Evolutionary conservation across 1,140 invertebrate species (phyloP).

Genomic region (Trichoplusia ni): DNA sequence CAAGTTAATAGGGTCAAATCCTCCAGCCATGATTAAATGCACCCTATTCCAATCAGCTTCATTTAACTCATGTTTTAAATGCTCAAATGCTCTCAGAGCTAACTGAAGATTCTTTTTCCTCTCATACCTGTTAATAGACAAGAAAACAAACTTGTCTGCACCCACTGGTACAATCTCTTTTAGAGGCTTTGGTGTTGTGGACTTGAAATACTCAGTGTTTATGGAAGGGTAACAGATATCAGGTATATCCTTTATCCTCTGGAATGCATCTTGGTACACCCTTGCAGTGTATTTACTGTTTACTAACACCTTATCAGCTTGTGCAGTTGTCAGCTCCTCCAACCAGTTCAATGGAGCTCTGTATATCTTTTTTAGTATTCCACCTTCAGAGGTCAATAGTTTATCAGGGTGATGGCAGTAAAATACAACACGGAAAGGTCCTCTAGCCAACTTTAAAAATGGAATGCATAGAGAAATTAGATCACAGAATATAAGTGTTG

Average conservation of each 20-base stretch:
- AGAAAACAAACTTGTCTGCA: constrained; percentile 86
- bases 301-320: constrained; percentile 94
- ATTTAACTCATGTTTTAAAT: constrained; percentile 82
- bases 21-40: constrained; percentile 97
- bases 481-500: constrained; percentile 96
- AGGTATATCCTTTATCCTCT: constrained; percentile 84
- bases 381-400: constrained; percentile 87
- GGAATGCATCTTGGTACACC: constrained; percentile 94
- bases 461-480: constrained; percentile 94
- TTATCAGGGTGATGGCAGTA: constrained; percentile 99
- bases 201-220: constrained; percentile 89
- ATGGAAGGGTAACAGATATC: constrained; percentile 97
- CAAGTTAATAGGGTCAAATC: constrained; percentile 94
- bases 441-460: constrained; percentile 86
- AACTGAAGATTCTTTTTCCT: constrained; percentile 96
- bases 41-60: constrained; percentile 84
- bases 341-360: constrained; percentile 94
- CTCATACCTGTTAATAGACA: constrained; percentile 99
- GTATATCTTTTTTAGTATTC: constrained; percentile 90
- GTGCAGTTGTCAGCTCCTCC: constrained; percentile 93
- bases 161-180: constrained; percentile 76
- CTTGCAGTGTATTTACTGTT: constrained; percentile 96
- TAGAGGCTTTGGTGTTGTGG: constrained; percentile 78
- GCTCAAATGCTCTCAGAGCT: constrained; percentile 90
- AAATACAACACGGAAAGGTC: constrained; percentile 89